Evolutionary conservation across 1,140 invertebrate genomes (phyloP).

Genomic region (Episyrphus balteatus): DNA sequence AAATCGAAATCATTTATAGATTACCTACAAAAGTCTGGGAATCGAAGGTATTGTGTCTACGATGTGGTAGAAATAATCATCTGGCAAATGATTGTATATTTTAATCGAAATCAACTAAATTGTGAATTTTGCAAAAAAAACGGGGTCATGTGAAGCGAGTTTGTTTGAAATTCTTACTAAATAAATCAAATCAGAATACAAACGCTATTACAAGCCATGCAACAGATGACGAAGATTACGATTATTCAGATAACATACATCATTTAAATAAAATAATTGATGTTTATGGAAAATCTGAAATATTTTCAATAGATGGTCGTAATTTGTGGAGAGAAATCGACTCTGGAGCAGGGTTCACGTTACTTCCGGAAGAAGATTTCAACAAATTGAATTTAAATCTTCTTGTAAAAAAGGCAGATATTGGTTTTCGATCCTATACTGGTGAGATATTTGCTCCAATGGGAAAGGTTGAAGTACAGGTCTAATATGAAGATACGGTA

Average conservation of each 20-base stretch:
- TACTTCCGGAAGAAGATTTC: background rate
- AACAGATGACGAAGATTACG: background rate
- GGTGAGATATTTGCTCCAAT: too few relatives aligned
- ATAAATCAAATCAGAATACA: too few relatives aligned
- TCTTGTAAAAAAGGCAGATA: background rate
- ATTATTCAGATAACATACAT: background rate
- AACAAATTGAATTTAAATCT: background rate
- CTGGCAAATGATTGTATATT: background rate
- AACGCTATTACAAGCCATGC: background rate
- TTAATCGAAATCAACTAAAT: background rate
- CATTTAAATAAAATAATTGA: background rate
- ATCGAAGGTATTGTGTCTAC: background rate
- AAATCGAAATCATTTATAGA: too few relatives aligned
- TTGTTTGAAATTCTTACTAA: conserved; percentile 2
- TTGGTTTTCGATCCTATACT: background rate
- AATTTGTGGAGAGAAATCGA: too few relatives aligned
- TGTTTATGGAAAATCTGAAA: background rate
- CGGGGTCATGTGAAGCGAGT: conserved; percentile 1
- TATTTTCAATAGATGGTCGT: too few relatives aligned
- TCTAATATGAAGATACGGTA: background rate
- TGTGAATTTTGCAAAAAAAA: background rate
- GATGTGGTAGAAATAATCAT: conserved; percentile 3
- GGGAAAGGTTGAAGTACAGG: background rate
- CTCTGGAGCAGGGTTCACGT: background rate
- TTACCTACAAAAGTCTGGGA: background rate